phyloP scores from a whole-genome alignment of 2,888 invertebrate genomes.

The Polyploca ridens region DNA sequence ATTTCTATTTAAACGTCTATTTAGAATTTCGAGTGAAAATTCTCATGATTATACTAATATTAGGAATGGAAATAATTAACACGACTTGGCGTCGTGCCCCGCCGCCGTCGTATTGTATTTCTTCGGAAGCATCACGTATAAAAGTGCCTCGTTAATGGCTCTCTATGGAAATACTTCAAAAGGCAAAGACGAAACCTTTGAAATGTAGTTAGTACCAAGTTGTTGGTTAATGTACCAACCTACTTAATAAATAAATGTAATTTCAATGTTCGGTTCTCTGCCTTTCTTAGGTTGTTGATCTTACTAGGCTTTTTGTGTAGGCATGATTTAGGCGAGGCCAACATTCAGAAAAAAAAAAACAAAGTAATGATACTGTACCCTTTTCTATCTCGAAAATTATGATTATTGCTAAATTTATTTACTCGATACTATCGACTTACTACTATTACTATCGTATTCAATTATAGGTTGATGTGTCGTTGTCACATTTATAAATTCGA shows the following conservation, averaged over 20 bases:
- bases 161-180: conserved; percentile 9
- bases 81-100: conserved; percentile 45
- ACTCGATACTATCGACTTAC: no score
- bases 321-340: no score
- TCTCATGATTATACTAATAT: conserved; percentile 28
- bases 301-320: no score
- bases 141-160: conserved; percentile 31
- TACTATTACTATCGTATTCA: no score
- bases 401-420: no score
- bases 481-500: no score
- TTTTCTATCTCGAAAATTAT: no score
- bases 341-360: no score
- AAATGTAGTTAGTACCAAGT: not conserved
- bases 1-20: not conserved
- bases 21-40: conserved; percentile 14
- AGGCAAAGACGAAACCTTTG: not conserved
- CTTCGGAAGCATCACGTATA: conserved; percentile 31
- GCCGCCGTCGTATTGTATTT: conserved; percentile 34
- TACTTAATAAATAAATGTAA: no score
- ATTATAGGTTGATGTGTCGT: not conserved
- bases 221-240: not conserved
- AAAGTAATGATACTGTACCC: no score
- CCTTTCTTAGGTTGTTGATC: no score
- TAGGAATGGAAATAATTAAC: conserved; percentile 42
- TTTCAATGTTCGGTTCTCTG: no score